Percentiles rank a stretch among this genome's conserved stretches.
These are phyloP conservation scores for Scaptomyza pallida DNA, from an alignment of 1,140 invertebrate species.

Conservation along the genomic window DNA sequence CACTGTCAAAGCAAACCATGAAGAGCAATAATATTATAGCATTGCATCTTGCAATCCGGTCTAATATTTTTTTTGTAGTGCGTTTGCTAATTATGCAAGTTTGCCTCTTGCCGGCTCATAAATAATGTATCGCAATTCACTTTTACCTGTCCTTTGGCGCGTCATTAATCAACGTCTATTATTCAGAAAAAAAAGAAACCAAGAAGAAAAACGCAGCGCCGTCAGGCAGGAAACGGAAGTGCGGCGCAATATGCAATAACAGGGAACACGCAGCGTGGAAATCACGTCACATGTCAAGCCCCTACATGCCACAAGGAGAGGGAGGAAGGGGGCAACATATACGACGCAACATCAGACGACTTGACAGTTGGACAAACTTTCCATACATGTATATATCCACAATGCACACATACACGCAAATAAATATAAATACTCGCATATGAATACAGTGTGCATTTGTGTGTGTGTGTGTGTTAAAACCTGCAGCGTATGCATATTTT, in stretches of 20 bases:
- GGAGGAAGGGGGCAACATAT: background rate
- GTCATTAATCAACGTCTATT: conserved; percentile 75
- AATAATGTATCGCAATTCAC: conserved; percentile 61
- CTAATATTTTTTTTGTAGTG: conserved; percentile 40
- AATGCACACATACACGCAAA: background rate
- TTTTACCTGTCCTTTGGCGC: conserved; percentile 66
- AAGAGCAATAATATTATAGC: conserved; percentile 38
- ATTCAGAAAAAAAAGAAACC: too few relatives aligned
- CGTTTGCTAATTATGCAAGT: conserved; percentile 64
- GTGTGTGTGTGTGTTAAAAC: background rate
- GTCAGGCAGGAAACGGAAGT: conserved; percentile 63
- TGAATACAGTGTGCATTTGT: background rate
- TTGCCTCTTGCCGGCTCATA: conserved; percentile 30
- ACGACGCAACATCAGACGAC: conserved; percentile 1
- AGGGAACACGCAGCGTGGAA: conserved; percentile 48
- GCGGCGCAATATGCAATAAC: conserved; percentile 53
- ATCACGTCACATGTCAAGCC: conserved; percentile 47
- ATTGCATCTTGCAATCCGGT: conserved; percentile 47
- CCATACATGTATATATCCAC: background rate
- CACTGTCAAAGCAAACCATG: conserved; percentile 58
- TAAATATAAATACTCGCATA: conserved; percentile 29
- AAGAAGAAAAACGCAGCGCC: conserved; percentile 64
- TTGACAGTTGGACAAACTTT: conserved; percentile 45
- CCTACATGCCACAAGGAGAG: background rate
- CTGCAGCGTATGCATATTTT: conserved; percentile 16